Conservation (phyloP, 2,888 invertebrate species). For the Atrina japonica region DNA sequence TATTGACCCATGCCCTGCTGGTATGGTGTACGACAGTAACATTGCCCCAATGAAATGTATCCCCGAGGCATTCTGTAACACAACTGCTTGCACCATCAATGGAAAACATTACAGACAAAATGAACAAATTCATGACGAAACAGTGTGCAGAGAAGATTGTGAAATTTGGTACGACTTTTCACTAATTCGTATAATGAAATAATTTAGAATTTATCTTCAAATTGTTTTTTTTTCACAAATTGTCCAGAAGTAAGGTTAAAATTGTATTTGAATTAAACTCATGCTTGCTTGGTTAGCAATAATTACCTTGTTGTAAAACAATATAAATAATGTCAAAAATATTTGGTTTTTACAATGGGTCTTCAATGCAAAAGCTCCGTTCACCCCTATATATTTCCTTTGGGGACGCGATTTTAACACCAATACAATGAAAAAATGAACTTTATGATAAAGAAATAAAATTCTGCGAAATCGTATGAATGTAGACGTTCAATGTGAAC, state of each 20-base stretch:
- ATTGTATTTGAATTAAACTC: no score
- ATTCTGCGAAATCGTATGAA: no score
- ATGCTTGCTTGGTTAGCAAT: no score
- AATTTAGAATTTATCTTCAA: not conserved
- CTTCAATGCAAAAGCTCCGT: no score
- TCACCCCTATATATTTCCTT: no score
- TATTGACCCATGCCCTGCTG: slow-evolving; percentile 87
- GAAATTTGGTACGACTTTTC: slow-evolving; percentile 89
- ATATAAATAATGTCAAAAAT: no score
- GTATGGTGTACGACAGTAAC: slow-evolving; percentile 87
- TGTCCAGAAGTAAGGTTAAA: not conserved
- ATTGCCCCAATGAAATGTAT: slow-evolving; percentile 87
- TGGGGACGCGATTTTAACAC: no score
- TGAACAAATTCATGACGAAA: slow-evolving; percentile 85
- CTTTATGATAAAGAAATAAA: no score
- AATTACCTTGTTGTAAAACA: no score
- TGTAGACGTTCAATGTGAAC: no score
- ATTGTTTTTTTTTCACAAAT: not conserved
- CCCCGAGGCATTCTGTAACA: slow-evolving; percentile 87
- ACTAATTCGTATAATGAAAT: not conserved
- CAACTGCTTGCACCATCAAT: slow-evolving; percentile 86
- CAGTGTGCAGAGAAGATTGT: slow-evolving; percentile 84
- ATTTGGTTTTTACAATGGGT: no score
- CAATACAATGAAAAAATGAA: no score
- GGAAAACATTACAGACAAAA: slow-evolving; percentile 88